Conservation (phyloP, 2,113 vertebrate genomes). For the Toxotes chatareus region DNA sequence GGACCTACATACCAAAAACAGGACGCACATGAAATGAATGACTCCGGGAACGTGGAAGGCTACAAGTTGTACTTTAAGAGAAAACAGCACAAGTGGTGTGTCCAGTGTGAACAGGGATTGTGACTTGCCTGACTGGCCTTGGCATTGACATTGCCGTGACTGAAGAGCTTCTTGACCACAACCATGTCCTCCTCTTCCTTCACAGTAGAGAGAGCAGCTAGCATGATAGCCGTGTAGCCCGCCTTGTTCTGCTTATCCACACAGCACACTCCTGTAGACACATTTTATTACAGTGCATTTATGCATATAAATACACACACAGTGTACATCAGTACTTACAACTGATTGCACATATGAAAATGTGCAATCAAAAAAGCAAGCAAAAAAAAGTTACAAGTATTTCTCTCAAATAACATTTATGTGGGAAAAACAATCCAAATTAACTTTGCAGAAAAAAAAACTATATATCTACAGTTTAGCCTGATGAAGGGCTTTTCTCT, state of each 20-base stretch:
- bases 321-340: neutral
- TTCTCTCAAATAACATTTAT: too few relatives aligned
- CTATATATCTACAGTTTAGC: too few relatives aligned
- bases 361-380: too few relatives aligned
- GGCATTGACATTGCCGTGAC: conserved; percentile 91
- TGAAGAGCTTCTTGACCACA: conserved; percentile 91
- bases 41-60: neutral
- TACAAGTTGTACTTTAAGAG: neutral
- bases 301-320: neutral
- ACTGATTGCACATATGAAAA: neutral
- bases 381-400: neutral
- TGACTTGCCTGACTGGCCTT: conserved; percentile 92
- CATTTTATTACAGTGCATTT: neutral
- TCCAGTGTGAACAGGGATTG: neutral
- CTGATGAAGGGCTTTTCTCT: too few relatives aligned
- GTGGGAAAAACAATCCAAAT: neutral
- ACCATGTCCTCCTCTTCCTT: conserved; percentile 89
- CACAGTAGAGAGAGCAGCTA: conserved; percentile 90
- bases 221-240: conserved; percentile 95
- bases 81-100: neutral
- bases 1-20: neutral
- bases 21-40: neutral
- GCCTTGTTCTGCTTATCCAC: conserved; percentile 95
- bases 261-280: conserved; percentile 86
- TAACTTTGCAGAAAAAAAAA: neutral